phyloP scores from a whole-genome alignment of 1,140 invertebrate genomes.

The Nylanderia fulva region DNA sequence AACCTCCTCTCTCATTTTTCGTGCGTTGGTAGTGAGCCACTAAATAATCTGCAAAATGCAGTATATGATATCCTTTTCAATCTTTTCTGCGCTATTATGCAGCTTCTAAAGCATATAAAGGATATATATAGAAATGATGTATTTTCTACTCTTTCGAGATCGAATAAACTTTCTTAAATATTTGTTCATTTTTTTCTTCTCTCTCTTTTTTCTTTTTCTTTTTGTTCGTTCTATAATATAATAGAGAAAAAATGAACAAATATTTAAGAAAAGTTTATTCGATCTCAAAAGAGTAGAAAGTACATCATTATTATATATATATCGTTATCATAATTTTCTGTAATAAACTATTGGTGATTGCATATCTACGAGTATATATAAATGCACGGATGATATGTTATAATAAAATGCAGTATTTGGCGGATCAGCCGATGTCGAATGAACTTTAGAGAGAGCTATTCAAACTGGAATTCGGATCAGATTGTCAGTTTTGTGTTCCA shows the following conservation, averaged over 20 bases:
- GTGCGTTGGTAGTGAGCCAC: not conserved
- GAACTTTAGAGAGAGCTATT: not conserved
- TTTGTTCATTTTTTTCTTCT: not conserved
- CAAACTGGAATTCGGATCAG: not conserved
- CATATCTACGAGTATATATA: not conserved
- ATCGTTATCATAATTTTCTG: not conserved
- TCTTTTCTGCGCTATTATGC: not conserved
- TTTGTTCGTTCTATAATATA: no score
- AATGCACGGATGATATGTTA: not conserved
- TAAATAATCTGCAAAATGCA: conserved; percentile 6
- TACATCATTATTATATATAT: no score
- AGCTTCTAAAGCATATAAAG: not conserved
- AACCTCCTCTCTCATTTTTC: not conserved
- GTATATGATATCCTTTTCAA: not conserved
- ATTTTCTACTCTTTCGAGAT: not conserved
- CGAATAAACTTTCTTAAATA: not conserved
- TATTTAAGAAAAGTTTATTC: no score
- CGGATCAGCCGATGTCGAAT: not conserved
- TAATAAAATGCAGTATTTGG: not conserved
- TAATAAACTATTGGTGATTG: not conserved
- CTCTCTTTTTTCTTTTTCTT: no score
- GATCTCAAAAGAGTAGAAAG: no score
- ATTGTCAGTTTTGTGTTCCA: not conserved
- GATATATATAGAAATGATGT: not conserved
- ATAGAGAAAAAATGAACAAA: no score